Percentiles rank a stretch among this genome's conserved stretches.
These are phyloP conservation scores for Calypte anna DNA, from an alignment of 2,113 vertebrate species.

Conservation along the genomic window DNA sequence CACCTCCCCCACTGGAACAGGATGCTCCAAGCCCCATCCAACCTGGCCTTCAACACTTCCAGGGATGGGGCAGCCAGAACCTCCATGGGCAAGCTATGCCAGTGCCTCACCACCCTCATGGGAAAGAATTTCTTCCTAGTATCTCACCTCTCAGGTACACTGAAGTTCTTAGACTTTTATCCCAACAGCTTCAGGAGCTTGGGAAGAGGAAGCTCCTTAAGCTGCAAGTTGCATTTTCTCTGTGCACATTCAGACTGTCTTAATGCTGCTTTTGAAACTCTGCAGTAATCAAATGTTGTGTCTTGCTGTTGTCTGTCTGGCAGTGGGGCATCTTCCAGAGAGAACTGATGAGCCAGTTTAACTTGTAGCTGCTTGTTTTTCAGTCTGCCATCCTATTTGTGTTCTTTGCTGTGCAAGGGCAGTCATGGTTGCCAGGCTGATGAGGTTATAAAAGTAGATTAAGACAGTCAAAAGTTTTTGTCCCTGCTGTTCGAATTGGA, in stretches of 20 bases:
- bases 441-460: neutral
- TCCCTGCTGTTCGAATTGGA: neutral
- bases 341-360: neutral
- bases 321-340: neutral
- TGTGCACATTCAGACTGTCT: fast-evolving
- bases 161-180: neutral
- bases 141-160: too few relatives aligned
- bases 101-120: too few relatives aligned
- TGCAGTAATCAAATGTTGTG: neutral
- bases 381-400: neutral
- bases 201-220: fast-evolving
- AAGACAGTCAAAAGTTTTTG: neutral
- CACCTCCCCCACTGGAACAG: too few relatives aligned
- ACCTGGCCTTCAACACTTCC: too few relatives aligned
- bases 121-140: too few relatives aligned
- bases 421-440: neutral
- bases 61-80: too few relatives aligned
- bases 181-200: fast-evolving
- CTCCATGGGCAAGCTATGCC: too few relatives aligned
- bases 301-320: neutral
- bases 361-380: neutral
- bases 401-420: neutral
- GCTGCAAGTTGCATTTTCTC: neutral
- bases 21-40: too few relatives aligned
- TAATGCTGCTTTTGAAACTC: neutral